Percentiles rank a stretch among this genome's conserved stretches.
These are phyloP conservation scores for Ochropleura plecta DNA, from an alignment of 2,888 invertebrate species.

Conservation along the genomic window DNA sequence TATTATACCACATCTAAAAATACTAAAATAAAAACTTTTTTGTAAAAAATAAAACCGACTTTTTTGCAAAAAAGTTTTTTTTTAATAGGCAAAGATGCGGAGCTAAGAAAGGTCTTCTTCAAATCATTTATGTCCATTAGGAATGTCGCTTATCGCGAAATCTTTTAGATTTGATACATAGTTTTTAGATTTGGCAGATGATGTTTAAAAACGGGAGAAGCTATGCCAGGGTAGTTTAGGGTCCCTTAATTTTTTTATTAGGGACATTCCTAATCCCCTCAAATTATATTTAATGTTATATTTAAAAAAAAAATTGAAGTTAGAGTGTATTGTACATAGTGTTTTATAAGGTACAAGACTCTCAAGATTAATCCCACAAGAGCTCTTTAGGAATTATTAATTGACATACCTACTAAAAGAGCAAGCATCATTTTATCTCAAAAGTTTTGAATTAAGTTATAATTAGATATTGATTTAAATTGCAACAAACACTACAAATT, in stretches of 20 bases:
- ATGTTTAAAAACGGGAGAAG: neutral
- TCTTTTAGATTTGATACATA: neutral
- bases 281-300: neutral
- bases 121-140: neutral
- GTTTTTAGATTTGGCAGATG: too few relatives aligned
- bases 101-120: neutral
- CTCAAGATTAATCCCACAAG: neutral
- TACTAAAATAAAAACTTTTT: too few relatives aligned
- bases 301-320: too few relatives aligned
- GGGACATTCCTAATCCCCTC: neutral
- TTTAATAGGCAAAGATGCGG: neutral
- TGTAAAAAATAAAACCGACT: too few relatives aligned
- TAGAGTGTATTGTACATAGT: too few relatives aligned
- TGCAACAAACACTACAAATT: neutral
- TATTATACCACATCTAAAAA: too few relatives aligned
- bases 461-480: neutral
- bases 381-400: constrained; percentile 6
- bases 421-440: neutral
- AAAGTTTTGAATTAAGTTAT: neutral
- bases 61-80: neutral
- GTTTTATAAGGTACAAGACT: neutral
- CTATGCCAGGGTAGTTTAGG: neutral
- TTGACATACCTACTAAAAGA: constrained; percentile 3
- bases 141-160: neutral
- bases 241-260: neutral